Conservation (phyloP, 2,113 vertebrate species). For the Rhinopomastus cyanomelas region DNA sequence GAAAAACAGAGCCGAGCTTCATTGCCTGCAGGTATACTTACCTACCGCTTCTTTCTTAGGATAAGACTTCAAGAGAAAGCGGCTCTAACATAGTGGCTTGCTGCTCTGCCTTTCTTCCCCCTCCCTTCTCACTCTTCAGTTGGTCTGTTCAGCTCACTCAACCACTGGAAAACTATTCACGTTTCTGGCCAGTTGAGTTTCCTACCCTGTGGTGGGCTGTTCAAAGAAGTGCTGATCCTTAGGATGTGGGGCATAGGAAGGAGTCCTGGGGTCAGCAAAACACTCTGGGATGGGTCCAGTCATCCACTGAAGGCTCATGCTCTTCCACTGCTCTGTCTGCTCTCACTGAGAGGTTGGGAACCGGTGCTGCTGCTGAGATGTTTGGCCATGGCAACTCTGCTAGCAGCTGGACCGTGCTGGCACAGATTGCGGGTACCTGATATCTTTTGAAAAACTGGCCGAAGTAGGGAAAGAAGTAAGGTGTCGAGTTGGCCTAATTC, state of each 20-base stretch:
- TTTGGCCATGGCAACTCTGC: neutral
- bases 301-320: neutral
- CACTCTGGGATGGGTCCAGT: neutral
- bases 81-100: slow-evolving; percentile 41
- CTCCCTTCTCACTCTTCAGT: slow-evolving; percentile 37
- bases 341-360: neutral
- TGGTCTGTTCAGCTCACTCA: slow-evolving; percentile 27
- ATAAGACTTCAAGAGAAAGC: slow-evolving; percentile 66
- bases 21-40: slow-evolving; percentile 64
- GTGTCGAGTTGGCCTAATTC: neutral
- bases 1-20: slow-evolving; percentile 58
- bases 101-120: slow-evolving; percentile 30
- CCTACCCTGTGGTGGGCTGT: neutral
- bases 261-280: neutral
- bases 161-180: neutral
- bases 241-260: neutral
- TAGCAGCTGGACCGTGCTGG: neutral
- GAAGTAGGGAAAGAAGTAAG: neutral
- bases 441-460: neutral
- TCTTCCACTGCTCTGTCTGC: neutral
- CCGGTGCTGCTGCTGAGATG: neutral
- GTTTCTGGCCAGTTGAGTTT: neutral
- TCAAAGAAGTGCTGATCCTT: neutral
- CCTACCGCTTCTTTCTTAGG: slow-evolving; percentile 56
- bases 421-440: neutral